A percentile compares a stretch with the other conserved stretches of the same genome.
Conservation (phyloP, 2,797 vertebrate species). For the Hydrolagus colliei region DNA sequence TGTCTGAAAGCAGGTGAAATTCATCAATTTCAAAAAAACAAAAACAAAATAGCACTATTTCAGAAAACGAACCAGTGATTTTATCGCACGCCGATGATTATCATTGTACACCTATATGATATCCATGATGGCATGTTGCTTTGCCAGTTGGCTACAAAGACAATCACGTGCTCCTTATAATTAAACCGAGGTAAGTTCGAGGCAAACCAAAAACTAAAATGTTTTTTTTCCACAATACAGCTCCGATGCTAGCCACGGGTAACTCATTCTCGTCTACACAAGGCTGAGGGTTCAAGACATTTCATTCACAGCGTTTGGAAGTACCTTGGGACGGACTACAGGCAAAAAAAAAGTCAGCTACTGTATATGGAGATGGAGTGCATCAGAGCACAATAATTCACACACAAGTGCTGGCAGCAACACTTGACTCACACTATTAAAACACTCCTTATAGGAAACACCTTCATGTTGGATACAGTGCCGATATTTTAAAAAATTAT, state of each 20-base stretch:
- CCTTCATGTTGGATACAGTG: slow-evolving; percentile 23
- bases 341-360: not conserved
- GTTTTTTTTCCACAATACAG: slow-evolving; percentile 21
- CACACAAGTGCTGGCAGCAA: slow-evolving; percentile 20
- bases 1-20: not conserved
- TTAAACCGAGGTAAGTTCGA: not conserved
- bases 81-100: not conserved
- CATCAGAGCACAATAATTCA: slow-evolving; percentile 26
- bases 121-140: not conserved
- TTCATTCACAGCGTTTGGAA: slow-evolving; percentile 5
- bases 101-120: not conserved
- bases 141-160: not conserved
- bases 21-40: not conserved
- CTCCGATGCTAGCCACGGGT: not conserved
- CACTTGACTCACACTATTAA: slow-evolving; percentile 29
- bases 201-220: not conserved
- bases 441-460: slow-evolving; percentile 32
- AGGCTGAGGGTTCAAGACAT: not conserved
- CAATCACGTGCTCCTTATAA: not conserved
- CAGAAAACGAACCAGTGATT: not conserved
- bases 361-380: slow-evolving; percentile 2
- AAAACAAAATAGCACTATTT: not conserved
- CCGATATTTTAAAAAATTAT: slow-evolving; percentile 5
- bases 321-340: not conserved
- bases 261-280: slow-evolving; percentile 5